Percentiles rank a stretch among this genome's conserved stretches.
Evolutionary conservation across 2,797 vertebrate genomes (phyloP).

Genomic region (Gymnopithys bicolor): DNA sequence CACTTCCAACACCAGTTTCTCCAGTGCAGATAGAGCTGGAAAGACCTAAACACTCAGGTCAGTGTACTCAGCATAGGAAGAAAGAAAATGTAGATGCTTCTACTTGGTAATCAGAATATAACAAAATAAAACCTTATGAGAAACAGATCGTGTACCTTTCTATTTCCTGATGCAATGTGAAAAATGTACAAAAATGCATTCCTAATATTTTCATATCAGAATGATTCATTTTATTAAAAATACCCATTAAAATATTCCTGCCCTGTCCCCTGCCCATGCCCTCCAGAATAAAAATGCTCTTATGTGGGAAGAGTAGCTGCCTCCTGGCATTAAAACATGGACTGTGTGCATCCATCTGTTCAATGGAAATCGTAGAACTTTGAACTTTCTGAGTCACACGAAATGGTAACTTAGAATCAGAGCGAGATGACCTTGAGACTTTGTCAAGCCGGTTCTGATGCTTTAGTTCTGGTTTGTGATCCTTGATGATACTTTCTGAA

Average conservation of each 20-base stretch:
- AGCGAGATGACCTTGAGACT: neutral
- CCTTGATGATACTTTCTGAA: neutral
- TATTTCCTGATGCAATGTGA: neutral
- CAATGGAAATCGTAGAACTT: neutral
- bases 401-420: neutral
- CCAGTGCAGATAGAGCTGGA: neutral
- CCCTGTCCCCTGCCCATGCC: neutral
- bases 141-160: neutral
- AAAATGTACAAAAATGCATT: neutral
- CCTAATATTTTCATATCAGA: neutral
- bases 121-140: neutral
- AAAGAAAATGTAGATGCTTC: neutral
- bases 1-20: neutral
- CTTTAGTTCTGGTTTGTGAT: neutral
- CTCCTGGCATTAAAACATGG: neutral
- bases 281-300: neutral
- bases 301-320: neutral
- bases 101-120: neutral
- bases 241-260: neutral
- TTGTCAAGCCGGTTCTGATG: neutral
- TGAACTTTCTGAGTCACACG: neutral
- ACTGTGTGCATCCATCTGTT: neutral
- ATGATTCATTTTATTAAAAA: neutral
- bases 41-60: neutral
- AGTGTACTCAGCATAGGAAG: neutral